Base-by-base conservation (phyloP, 2,797 vertebrate genomes). In the Falco biarmicus region DNA sequence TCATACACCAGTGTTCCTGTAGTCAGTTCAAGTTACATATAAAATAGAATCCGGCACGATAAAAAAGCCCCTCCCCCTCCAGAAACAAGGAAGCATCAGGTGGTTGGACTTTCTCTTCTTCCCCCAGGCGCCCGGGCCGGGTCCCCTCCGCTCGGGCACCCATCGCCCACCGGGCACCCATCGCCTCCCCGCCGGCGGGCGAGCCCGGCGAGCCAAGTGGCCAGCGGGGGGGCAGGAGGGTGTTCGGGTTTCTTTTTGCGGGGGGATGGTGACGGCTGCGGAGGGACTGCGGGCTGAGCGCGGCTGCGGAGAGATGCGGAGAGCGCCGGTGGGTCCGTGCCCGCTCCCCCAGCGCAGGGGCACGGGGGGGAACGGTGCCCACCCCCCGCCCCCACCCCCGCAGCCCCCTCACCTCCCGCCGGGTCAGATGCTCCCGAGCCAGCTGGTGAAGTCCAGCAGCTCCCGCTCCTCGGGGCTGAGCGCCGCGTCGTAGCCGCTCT, bases 341-440 rank as follows among this genome's bases (percentile, higher is more conserved):
- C 80, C 75, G 50, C 68, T 53, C 3, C 47, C 71, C 39, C 39
- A 51, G 79, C 11, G 41, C 41, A 32, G 22, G 14, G 24, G 20
- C 37, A 5, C 3, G 10, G 18, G 69, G 10, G 6, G 7, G 34
- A 21, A 41, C 51, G 34, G 37, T 39, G 54, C 3, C 11, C 51
- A 31, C 21, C 19, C 31, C 53, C 9, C 74, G n/a, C 57, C 24
- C 3, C 48, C 83, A 39, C 21, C 6, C 11, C 32, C 11, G 45
- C 22, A 5, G 2, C 19, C 66, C 25, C 22, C 94, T 95, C 91
- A 71, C 95, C 96, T 95, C 78, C 69, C 69, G 37, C 34, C 28
- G 66, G 41, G 51, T 99, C 98, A 99, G 98, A 98, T 99, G 97
- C 98, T 98, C 97, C 99, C 99, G 90, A 99, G 98, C 99, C 99